Evolutionary conservation across 1,140 invertebrate genomes (phyloP), one percentile per base, ranked within the genome.

Genomic region (Chionoecetes opilio): DNA sequence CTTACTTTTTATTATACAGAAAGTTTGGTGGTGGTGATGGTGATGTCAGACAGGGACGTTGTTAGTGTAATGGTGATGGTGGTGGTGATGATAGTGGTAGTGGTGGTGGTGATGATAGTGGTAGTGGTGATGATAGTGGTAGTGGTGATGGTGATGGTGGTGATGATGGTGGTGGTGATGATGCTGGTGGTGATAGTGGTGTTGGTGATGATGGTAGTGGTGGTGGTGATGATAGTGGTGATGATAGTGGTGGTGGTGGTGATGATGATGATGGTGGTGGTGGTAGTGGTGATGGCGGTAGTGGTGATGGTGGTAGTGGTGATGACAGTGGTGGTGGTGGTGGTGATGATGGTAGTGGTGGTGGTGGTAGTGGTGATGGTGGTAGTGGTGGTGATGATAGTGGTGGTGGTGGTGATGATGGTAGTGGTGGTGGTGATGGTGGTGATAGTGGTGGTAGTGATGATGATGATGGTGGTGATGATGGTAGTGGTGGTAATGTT

Each of bases 21-120:
- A 75, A 75, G 63, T 75, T 75, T 75, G 63, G 63, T n/a, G 63
- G 63, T 75, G 63, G 63, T 75, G 63, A 21, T 63, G 53, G 53
- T 75, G 63, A 26, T 75, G 63, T n/a, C n/a, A n/a, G n/a, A n/a
- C n/a, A n/a, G n/a, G n/a, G n/a, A n/a, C n/a, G n/a, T n/a, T n/a
- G n/a, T n/a, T n/a, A n/a, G n/a, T n/a, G n/a, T n/a, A n/a, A 26
- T 75, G n/a, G 63, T 75, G 88, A 11, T 41, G 88, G 46, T 90
- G 88, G 88, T 90, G 88, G 37, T 90, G 32, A 38, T 90, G 88
- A 26, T 90, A 29, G 35, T 46, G n/a, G 37, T 38, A 26, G 11
- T 38, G 37, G 34, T 31, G 38, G 8, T 32, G 26, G 34, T n/a
- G 86, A n/a, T 88, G 86, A 21, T 88, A 38, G 8, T 85, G 63